Base-by-base conservation (phyloP, 1,140 invertebrate species). In the Tetranychus urticae region DNA sequence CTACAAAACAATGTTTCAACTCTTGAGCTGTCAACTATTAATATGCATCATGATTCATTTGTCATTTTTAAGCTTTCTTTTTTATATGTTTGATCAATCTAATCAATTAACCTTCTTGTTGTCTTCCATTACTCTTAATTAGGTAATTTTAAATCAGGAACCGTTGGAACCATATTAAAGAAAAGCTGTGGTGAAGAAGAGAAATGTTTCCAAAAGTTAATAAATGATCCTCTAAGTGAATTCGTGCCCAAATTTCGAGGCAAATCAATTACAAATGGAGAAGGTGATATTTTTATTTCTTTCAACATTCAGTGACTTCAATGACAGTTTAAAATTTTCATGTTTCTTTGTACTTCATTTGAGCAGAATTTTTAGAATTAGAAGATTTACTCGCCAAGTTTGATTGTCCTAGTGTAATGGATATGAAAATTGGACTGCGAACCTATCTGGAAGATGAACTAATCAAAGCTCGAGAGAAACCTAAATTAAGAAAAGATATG, bases 401-500 rank as follows among this genome's bases (percentile, higher is more conserved):
- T 72, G 79, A 83, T 62, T 81, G 84, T 57, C 88, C 90, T 0
- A 92, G 85, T 68, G 88, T 96, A 0, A 94, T 96, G 89, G 90
- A 97, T 72, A 90, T 90, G 72, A 97, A 97, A 74, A 83, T 97
- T 65, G 90, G 90, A 36, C 84, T 91, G 2, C 77, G 90, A 64
- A 94, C 91, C 0, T 97, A 94, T 72, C 75, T 94, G 57, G 90
- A 94, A 74, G 88, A 92, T 65, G 90, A 97, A 72, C 73, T 94
- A 31, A 83, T 85, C 1, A 93, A 92, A 75, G 88, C 89, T 2
- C 87, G 89, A 73, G 86, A 91, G 71, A 91, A 90, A 71, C 89
- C 88, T 12, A 92, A 91, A 73, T 74, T 93, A 64, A 78, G 86
- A 75, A 87, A 86, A 75, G 92, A 97, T 73, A 92, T 97, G 85